phyloP scores from a whole-genome alignment of 2,888 invertebrate species.

The Zelleria hepariella region DNA sequence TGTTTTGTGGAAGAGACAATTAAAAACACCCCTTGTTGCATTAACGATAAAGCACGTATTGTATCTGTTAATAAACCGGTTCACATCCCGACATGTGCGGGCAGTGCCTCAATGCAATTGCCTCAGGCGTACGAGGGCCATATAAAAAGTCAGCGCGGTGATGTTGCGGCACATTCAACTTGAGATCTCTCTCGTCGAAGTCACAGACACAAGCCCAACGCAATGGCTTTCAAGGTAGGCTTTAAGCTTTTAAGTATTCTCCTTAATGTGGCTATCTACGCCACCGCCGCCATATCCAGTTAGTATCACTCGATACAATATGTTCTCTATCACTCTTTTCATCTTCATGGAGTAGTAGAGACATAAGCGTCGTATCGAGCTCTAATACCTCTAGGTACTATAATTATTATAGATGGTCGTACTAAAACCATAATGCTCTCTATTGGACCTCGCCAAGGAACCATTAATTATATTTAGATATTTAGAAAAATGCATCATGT shows the following conservation, averaged over 20 bases:
- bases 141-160: slow-evolving; percentile 47
- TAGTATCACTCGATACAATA: too few relatives aligned
- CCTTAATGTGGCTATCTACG: neutral
- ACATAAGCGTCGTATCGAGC: too few relatives aligned
- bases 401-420: too few relatives aligned
- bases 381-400: too few relatives aligned
- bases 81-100: neutral
- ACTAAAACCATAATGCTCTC: too few relatives aligned
- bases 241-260: neutral
- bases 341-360: too few relatives aligned
- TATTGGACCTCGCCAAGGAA: too few relatives aligned
- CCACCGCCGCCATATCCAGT: too few relatives aligned
- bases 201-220: slow-evolving; percentile 30
- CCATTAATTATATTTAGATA: too few relatives aligned
- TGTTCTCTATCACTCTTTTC: too few relatives aligned
- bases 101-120: slow-evolving; percentile 19
- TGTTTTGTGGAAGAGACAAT: slow-evolving; percentile 30
- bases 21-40: slow-evolving; percentile 16
- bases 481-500: neutral
- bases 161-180: slow-evolving; percentile 49
- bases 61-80: neutral
- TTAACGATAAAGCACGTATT: slow-evolving; percentile 17
- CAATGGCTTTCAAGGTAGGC: slow-evolving; percentile 59
- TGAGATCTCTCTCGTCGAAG: slow-evolving; percentile 45
- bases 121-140: slow-evolving; percentile 29